Evolutionary conservation across 2,797 vertebrate species (phyloP).

Genomic region (Centroberyx gerrardi): DNA sequence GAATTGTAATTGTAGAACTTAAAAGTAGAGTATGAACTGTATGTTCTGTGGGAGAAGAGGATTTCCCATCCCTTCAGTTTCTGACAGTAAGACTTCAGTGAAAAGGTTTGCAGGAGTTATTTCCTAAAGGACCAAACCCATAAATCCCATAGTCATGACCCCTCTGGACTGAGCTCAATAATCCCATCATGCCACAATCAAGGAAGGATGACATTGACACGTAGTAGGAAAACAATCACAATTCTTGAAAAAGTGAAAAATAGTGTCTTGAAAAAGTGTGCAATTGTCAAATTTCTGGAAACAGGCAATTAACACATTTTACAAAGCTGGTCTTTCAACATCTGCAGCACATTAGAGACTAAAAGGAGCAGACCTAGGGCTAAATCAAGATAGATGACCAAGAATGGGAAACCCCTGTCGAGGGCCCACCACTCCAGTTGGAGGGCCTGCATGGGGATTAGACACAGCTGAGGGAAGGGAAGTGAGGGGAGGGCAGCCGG

Average conservation of each 20-base stretch:
- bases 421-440: neutral
- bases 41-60: neutral
- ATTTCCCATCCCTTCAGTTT: no score
- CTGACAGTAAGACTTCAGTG: no score
- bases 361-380: neutral
- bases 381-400: neutral
- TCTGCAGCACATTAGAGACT: neutral
- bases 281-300: no score
- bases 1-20: no score
- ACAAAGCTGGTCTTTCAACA: neutral
- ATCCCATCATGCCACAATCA: no score
- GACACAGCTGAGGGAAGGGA: neutral
- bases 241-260: no score
- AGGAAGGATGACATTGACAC: no score
- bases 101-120: neutral
- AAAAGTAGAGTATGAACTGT: neutral
- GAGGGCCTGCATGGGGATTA: neutral
- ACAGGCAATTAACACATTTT: neutral
- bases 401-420: conserved; percentile 43
- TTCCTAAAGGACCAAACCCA: neutral
- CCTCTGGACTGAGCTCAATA: no score
- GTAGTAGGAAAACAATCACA: no score
- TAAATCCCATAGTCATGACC: no score
- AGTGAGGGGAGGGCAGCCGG: neutral
- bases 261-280: no score